phyloP scores from a whole-genome alignment of 2,888 invertebrate genomes.

The Drosophila setosimentum region DNA sequence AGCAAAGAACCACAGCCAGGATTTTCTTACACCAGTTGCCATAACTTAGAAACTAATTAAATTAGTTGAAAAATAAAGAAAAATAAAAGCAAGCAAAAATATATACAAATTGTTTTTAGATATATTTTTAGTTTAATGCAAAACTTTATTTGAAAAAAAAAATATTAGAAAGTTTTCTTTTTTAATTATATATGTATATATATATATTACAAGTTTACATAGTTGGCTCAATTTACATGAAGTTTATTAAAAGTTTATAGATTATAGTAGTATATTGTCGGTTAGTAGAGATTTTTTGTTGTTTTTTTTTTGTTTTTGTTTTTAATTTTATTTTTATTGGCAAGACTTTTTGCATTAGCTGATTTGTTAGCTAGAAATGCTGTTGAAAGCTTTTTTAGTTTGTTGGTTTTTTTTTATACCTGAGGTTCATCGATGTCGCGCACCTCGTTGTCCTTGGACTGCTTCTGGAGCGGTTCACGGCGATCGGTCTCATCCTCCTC shows the following conservation, averaged over 20 bases:
- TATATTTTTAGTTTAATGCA: conserved; percentile 56
- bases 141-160: conserved; percentile 68
- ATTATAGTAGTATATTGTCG: conserved; percentile 43
- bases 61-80: conserved; percentile 39
- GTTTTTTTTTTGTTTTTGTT: conserved; percentile 2
- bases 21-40: conserved; percentile 36
- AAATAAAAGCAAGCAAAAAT: conserved; percentile 52
- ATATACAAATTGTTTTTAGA: conserved; percentile 47
- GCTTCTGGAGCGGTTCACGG: conserved; percentile 75
- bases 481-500: conserved; percentile 73
- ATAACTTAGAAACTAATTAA: conserved; percentile 25
- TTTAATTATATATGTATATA: conserved; percentile 44
- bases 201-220: conserved; percentile 64
- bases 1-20: conserved; percentile 42
- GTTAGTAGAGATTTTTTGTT: conserved; percentile 60
- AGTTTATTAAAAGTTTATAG: conserved; percentile 40
- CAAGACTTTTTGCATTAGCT: conserved; percentile 40
- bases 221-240: conserved; percentile 50
- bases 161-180: conserved; percentile 46
- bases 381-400: conserved; percentile 25
- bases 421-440: conserved; percentile 82
- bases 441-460: conserved; percentile 81
- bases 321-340: conserved; percentile 27
- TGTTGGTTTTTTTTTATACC: conserved; percentile 79
- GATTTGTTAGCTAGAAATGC: conserved; percentile 62